A percentile compares a stretch with the other conserved stretches of the same genome.
phyloP scores from a whole-genome alignment of 2,113 vertebrate genomes.

The Chlamydotis undulata region DNA sequence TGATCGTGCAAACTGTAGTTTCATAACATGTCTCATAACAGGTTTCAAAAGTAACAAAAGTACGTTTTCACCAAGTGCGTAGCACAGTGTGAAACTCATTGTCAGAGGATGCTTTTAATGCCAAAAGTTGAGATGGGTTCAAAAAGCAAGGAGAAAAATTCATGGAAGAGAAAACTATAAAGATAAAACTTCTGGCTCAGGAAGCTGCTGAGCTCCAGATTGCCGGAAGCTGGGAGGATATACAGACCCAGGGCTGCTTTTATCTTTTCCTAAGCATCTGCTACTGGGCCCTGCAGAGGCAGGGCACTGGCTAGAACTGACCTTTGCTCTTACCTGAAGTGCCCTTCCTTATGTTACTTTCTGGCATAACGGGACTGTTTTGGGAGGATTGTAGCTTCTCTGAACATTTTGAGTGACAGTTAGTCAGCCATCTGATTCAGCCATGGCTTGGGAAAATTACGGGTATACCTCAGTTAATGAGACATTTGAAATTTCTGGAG shows the following conservation, averaged over 20 bases:
- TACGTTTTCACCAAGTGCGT: background rate
- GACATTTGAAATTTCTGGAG: background rate
- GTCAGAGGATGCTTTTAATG: slow-evolving; percentile 32
- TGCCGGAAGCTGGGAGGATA: slow-evolving; percentile 14
- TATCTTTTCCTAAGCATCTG: slow-evolving; percentile 37
- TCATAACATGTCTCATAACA: background rate
- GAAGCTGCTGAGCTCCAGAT: slow-evolving; percentile 22
- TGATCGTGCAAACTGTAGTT: background rate
- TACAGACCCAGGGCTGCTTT: background rate
- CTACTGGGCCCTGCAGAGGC: background rate
- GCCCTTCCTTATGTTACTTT: background rate
- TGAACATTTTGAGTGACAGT: background rate
- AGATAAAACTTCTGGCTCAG: slow-evolving; percentile 48
- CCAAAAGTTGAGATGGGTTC: slow-evolving; percentile 16
- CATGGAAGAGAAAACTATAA: slow-evolving; percentile 26
- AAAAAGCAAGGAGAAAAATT: slow-evolving; percentile 57
- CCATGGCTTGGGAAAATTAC: background rate
- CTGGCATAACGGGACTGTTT: background rate
- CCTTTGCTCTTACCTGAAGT: background rate
- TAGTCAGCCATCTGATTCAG: background rate
- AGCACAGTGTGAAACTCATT: background rate
- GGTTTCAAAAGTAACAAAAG: background rate
- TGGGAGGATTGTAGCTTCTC: background rate
- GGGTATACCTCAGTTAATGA: background rate
- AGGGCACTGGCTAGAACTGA: background rate